Evolutionary conservation across 2,888 invertebrate genomes (phyloP), one percentile per base, ranked within the genome.

Genomic region (Ochropleura leucogaster): DNA sequence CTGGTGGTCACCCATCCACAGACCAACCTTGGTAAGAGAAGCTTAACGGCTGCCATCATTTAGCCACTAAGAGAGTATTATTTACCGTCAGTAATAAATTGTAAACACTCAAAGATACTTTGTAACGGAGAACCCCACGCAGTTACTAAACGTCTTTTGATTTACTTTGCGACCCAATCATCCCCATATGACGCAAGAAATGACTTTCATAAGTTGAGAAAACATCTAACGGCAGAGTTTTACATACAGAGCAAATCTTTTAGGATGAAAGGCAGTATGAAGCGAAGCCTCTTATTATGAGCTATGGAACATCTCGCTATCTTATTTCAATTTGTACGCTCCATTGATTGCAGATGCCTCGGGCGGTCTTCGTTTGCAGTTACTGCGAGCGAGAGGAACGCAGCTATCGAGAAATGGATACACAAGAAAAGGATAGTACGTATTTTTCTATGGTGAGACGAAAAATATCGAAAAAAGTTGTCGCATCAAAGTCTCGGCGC

Each of bases 291-390:
- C 92, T 93, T 94, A 93, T 94, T 95, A 94, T 92, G 93, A 93
- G 90, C 90, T 91, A 92, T 89, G 93, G 90, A 93, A 93, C 93
- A 94, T 94, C 90, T 89, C 91, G 94, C 93, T 94, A 95, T 96
- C 95, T 95, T 95, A 95, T 95, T 96, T 95, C 95, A 96, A 96
- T 96, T 96, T 95, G 92, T 94, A 94, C 96, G 96, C 94, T 94
- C 94, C 96, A 96, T 96, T 96, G 96, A 95, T 94, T 96, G 95
- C 95, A 96, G 95, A 95, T 94, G 94, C 95, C 94, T 92, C 90
- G 91, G 92, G 93, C 92, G 91, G 89, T 91, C 91, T 92, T 91
- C 93, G 92, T 94, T 93, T 93, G 93, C 95, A 94, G 92, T 93
- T 88, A 90, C 88, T 87, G 86, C 82, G 93, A 84, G 89, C 8